phyloP scores from a whole-genome alignment of 2,888 invertebrate genomes.

The Drosophila macrospina region DNA sequence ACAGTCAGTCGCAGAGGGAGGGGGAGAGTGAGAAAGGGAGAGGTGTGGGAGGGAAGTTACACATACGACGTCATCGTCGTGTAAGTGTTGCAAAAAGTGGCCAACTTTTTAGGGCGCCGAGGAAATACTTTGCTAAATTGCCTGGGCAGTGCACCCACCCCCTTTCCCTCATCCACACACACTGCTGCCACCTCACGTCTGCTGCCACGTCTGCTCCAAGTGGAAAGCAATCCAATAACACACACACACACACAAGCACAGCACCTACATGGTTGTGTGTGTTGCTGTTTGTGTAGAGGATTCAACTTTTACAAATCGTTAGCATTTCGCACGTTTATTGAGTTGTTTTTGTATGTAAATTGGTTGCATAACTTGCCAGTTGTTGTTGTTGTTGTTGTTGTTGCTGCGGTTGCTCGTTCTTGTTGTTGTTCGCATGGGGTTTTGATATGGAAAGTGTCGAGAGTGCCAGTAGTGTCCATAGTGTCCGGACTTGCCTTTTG shows the following conservation, averaged over 20 bases:
- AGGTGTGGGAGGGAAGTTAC: neutral
- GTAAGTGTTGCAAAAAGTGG: constrained; percentile 69
- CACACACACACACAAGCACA: constrained; percentile 38
- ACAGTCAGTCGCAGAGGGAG: no score
- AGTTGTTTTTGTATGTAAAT: constrained; percentile 81
- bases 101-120: constrained; percentile 72
- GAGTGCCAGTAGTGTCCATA: constrained; percentile 30
- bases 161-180: no score
- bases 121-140: constrained; percentile 81
- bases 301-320: constrained; percentile 79
- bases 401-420: constrained; percentile 15
- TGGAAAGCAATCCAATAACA: constrained; percentile 43
- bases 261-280: constrained; percentile 8
- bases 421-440: constrained; percentile 38
- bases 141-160: constrained; percentile 50
- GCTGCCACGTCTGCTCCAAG: neutral
- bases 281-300: constrained; percentile 36
- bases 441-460: constrained; percentile 72
- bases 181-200: constrained; percentile 1
- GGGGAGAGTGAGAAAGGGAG: neutral
- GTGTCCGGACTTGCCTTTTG: constrained; percentile 50
- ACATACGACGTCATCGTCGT: constrained; percentile 25
- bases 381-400: constrained; percentile 42
- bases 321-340: constrained; percentile 82
- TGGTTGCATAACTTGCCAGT: constrained; percentile 73